A percentile compares a stretch with the other conserved stretches of the same genome.
These are phyloP conservation scores for Julus scandinavius DNA, from an alignment of 2,888 invertebrate species.

Conservation along the genomic window DNA sequence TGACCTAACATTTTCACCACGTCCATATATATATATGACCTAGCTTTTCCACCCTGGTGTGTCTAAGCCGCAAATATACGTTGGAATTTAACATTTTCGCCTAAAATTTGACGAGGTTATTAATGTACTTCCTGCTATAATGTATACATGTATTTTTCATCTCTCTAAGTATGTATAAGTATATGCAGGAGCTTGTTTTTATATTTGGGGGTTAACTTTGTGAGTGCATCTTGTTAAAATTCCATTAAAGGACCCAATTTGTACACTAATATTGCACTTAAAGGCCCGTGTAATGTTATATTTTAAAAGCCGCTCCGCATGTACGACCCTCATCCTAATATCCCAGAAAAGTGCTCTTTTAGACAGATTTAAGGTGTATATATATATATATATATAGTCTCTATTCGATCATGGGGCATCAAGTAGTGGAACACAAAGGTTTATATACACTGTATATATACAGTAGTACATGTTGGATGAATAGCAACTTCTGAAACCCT, in stretches of 20 bases:
- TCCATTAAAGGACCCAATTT: slow-evolving; percentile 1
- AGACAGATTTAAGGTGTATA: background rate
- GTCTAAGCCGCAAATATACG: too few species aligned
- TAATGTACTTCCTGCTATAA: too few species aligned
- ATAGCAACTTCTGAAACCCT: slow-evolving; percentile 6
- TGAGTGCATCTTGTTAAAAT: slow-evolving; percentile 25
- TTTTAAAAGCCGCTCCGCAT: slow-evolving; percentile 26
- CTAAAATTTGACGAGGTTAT: too few species aligned
- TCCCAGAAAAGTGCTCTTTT: background rate
- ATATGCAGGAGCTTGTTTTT: too few species aligned
- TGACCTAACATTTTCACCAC: too few species aligned
- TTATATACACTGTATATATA: background rate
- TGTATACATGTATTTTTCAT: too few species aligned
- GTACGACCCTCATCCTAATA: background rate
- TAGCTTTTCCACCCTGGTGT: too few species aligned
- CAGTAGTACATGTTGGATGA: background rate
- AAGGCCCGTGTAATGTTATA: background rate
- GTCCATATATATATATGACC: too few species aligned
- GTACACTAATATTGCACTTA: background rate
- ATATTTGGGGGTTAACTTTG: too few species aligned
- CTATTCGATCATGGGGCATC: background rate
- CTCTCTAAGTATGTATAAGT: too few species aligned
- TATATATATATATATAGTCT: too few species aligned
- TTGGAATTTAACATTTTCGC: too few species aligned
- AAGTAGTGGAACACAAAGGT: background rate